phyloP scores from a whole-genome alignment of 2,797 vertebrate genomes.

The Lithobates sylvaticus region DNA sequence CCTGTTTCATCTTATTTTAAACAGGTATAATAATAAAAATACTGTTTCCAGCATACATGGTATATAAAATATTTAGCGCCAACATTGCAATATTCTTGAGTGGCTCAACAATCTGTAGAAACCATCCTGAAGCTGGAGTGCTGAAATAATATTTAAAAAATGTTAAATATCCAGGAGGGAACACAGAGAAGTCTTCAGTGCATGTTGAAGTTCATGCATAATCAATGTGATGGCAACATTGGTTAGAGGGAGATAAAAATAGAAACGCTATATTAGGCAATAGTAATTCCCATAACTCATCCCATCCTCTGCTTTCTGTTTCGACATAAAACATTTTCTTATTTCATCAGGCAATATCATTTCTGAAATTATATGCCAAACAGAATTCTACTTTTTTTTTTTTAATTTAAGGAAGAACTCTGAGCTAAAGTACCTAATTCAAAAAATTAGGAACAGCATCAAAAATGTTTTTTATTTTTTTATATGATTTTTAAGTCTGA shows the following conservation, averaged over 20 bases:
- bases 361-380: background rate
- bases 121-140: background rate
- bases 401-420: background rate
- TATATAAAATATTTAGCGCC: background rate
- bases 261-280: constrained; percentile 51
- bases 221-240: constrained; percentile 62
- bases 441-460: background rate
- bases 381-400: background rate
- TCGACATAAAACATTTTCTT: constrained; percentile 47
- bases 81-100: background rate
- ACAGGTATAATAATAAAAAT: background rate
- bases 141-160: constrained; percentile 50
- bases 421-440: background rate
- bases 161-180: constrained; percentile 49
- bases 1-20: background rate
- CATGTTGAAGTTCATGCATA: constrained; percentile 57
- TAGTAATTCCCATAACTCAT: constrained; percentile 60
- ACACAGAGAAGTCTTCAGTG: constrained; percentile 19
- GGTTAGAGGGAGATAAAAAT: constrained; percentile 58
- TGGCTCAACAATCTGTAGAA: background rate
- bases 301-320: constrained; percentile 39
- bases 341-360: constrained; percentile 12
- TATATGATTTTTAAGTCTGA: too few relatives aligned
- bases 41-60: background rate
- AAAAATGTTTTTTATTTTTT: background rate